Percentiles rank a stretch among this genome's conserved stretches.
Conservation (phyloP, 2,797 vertebrate species). For the Brachyalestes nurse region DNA sequence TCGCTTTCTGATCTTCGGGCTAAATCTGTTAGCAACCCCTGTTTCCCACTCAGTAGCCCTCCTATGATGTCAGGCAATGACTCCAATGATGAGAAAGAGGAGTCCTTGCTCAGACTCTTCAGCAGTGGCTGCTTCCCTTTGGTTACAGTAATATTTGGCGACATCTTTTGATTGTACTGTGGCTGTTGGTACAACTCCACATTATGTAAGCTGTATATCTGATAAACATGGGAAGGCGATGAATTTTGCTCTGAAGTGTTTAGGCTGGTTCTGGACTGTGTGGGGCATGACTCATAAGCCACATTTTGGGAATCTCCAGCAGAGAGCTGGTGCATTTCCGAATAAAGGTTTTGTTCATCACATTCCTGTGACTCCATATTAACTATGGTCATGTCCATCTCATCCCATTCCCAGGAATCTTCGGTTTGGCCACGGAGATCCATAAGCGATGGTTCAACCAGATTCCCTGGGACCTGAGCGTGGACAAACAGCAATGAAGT, state of each 20-base stretch:
- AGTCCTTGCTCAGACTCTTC: slow-evolving; percentile 89
- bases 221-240: slow-evolving; percentile 78
- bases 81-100: slow-evolving; percentile 90
- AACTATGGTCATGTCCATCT: slow-evolving; percentile 92
- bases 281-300: slow-evolving; percentile 61
- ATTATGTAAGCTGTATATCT: slow-evolving; percentile 90
- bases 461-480: slow-evolving; percentile 84
- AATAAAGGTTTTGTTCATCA: slow-evolving; percentile 67
- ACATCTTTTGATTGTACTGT: slow-evolving; percentile 71
- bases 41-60: slow-evolving; percentile 67
- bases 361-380: slow-evolving; percentile 77
- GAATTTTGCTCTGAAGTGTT: slow-evolving; percentile 51
- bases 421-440: slow-evolving; percentile 83
- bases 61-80: slow-evolving; percentile 89
- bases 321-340: slow-evolving; percentile 61
- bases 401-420: slow-evolving; percentile 97
- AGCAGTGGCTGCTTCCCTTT: slow-evolving; percentile 77
- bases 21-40: slow-evolving; percentile 72
- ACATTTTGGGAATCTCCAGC: slow-evolving; percentile 58
- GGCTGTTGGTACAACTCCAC: slow-evolving; percentile 83
- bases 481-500: slow-evolving; percentile 18
- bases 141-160: slow-evolving; percentile 58
- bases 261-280: slow-evolving; percentile 56
- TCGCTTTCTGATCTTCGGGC: slow-evolving; percentile 86
- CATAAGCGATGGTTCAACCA: slow-evolving; percentile 88